Base-by-base conservation (phyloP, 2,888 invertebrate genomes). In the Mimachlamys varia region DNA sequence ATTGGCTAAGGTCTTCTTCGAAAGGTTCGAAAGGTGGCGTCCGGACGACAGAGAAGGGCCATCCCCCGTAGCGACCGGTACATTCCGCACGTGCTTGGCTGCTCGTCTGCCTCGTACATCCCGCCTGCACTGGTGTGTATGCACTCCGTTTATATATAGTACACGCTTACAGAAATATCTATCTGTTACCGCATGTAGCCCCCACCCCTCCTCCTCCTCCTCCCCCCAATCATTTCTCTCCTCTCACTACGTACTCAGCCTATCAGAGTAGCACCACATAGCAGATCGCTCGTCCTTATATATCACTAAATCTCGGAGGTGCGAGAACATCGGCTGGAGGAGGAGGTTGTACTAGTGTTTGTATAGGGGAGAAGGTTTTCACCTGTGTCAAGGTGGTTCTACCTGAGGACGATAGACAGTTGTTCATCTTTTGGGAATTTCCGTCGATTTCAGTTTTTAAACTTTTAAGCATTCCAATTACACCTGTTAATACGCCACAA, bases 141-240 rank as follows among this genome's bases (percentile, higher is more conserved):
- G 33, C 76, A 76, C 76, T 22, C 22, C 58, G 58, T 58, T 76
- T 76, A 76, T 76, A 76, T 33, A 76, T 76, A 76, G 76, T 10
- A 76, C 76, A 76, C 76, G 76, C 12, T 76, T 76, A 76, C 76
- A 76, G 76, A 76, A 76, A 76, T 76, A 76, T 76, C 76, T 76
- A 76, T 76, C 76, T 76, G 76, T 76, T 76, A 76, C 76, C 27
- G 33, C 76, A 76, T 76, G 33, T 76, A 27, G 76, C 27, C 33
- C 33, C 22, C 3, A 19, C 22, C 76, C 76, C 76, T 33, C 17
- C 76, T 19, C 76, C 76, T 33, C 17, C 76, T 19, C 53, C 19
- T 53, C 76, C 33, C 27, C 76, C 27, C 5, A 10, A 76, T 76
- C 22, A 76, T 76, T 10, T 33, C 33, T 33, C 10, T 33, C 4